phyloP scores from a whole-genome alignment of 1,140 invertebrate genomes.

The Megalonaias nervosa region DNA sequence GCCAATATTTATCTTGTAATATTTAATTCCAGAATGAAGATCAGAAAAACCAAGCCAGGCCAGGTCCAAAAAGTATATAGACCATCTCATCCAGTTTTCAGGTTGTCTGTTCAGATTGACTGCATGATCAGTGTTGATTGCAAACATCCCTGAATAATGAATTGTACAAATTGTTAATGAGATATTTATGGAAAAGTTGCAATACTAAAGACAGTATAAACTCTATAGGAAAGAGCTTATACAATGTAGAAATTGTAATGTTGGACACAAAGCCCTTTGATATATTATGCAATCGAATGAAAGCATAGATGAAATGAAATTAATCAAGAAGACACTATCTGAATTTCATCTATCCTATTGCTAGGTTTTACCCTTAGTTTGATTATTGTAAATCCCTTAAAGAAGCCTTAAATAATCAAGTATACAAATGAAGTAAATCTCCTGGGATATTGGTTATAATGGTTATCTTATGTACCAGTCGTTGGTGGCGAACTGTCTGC shows the following conservation, averaged over 20 bases:
- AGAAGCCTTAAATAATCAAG: no score
- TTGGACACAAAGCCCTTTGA: neutral
- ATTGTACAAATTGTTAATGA: neutral
- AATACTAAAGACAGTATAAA: neutral
- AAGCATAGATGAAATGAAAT: neutral
- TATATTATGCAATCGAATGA: neutral
- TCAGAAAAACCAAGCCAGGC: constrained; percentile 49
- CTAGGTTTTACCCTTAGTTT: no score
- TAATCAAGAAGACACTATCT: neutral
- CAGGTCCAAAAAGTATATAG: constrained; percentile 11
- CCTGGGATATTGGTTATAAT: no score
- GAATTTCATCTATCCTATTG: neutral
- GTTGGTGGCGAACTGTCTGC: constrained; percentile 20
- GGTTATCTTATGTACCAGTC: neutral
- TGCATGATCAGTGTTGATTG: constrained; percentile 30
- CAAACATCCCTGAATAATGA: constrained; percentile 36
- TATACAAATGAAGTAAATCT: no score
- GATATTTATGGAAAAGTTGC: neutral
- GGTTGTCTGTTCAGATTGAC: constrained; percentile 25
- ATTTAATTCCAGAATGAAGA: constrained; percentile 36
- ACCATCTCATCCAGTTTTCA: constrained; percentile 32
- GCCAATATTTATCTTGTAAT: constrained; percentile 36
- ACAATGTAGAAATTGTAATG: neutral
- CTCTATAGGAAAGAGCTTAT: neutral
- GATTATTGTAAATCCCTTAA: no score